Base-by-base conservation (phyloP, 2,888 invertebrate genomes). In the Periphyllus acericola region DNA sequence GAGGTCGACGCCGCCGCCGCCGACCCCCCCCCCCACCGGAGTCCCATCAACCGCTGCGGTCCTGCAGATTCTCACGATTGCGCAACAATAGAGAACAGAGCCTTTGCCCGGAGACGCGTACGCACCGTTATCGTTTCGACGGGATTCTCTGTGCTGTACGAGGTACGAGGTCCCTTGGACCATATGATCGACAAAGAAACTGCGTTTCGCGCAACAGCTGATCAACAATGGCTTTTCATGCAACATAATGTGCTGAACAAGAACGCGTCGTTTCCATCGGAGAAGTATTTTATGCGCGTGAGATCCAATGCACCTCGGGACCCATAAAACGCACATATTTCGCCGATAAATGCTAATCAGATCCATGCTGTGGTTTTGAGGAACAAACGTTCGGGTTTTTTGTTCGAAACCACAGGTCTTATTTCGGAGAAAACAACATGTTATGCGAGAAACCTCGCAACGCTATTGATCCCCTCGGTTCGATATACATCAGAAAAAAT, bases 111-210 rank as follows among this genome's bases (percentile, higher is more conserved):
- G 29, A 21, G 71, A 46, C 29, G 29, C 32, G 19, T 19, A 32
- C 72, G 19, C 74, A 21, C 74, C 74, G 74, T 74, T 74, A 25
- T 11, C 14, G 83, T 11, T 0, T 1, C 66, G 68, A 68, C 68
- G 34, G 21, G 21, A 82, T 32, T 5, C 34, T 19, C 17, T 25
- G 29, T 29, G n/a, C 32, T 46, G 14, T 46, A 46, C 14, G 46
- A 14, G 29, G 11, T n/a, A 29, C 60, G 36, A 71, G 52, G 14
- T 71, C 32, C 46, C 72, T 32, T 74, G 74, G 55, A 83, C 74
- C 72, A 36, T 83, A 74, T 74, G 85, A 85, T 78, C 85, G 78
- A 85, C 85, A 85, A 85, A 78, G 85, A 78, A 84, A 83, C 83
- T 83, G 52, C 72, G 46, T 11, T 29, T 40, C 46, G 83, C 75